Evolutionary conservation across 1,140 invertebrate species (phyloP), one percentile per base, ranked within the genome.

Genomic region (Grapholita molesta): DNA sequence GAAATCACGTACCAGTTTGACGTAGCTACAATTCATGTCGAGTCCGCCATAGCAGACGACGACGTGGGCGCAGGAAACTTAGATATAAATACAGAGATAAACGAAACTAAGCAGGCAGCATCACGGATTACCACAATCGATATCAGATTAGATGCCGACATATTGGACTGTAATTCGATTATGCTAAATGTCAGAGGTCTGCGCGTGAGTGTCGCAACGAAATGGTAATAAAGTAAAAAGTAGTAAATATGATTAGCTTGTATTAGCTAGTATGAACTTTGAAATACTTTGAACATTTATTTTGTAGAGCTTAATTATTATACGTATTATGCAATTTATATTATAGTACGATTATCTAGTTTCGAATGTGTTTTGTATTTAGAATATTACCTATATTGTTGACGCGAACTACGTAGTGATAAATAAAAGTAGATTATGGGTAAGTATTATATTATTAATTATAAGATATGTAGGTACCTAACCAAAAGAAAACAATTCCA

Each of bases 141-240:
- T 67, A 73, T 68, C 42, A 75, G 82, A 86, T 86, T 84, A 76
- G 79, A 83, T 75, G 71, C 73, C 42, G 70, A 71, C 48, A 68
- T 72, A 77, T 83, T 78, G 73, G 77, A 78, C 64, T 70, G 70
- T 82, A 79, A 86, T 84, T 84, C 77, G 75, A 88, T 88, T 86
- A 82, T 81, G 69, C 72, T 71, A 71, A 78, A 83, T 79, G 79
- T 78, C 75, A 85, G 69, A 86, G 82, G 81, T 82, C 77, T 78
- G 61, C 68, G 64, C 66, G 71, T 73, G 69, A 74, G 25, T 69
- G 57, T 38, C 33, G 67, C 21, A 69, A 69, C 11, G 64, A 21
- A 6, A 21, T 21, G 18, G 18, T 48, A 15, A 21, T 21, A 21
- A 6, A 48, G 42, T 5, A 21, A 21, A 48, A 48, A 21, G 38